Percentiles rank a stretch among this genome's conserved stretches.
Conservation (phyloP, 2,797 vertebrate species). For the Etheostoma nigrum region DNA sequence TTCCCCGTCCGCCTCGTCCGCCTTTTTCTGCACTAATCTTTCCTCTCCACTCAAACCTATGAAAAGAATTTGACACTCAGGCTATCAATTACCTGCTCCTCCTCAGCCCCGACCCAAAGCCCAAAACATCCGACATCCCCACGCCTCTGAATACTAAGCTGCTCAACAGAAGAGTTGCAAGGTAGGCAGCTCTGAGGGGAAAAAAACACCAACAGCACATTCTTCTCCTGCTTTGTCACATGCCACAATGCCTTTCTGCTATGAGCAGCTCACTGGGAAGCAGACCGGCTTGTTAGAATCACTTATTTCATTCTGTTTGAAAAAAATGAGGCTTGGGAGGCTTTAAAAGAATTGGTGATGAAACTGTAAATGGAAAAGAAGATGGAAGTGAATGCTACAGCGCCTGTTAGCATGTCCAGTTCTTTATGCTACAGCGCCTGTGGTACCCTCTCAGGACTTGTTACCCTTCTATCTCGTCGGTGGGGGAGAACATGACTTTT, state of each 20-base stretch:
- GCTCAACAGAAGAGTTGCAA: slow-evolving; percentile 17
- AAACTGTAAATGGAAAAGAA: slow-evolving; percentile 34
- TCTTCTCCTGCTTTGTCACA: slow-evolving; percentile 59
- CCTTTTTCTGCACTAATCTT: slow-evolving; percentile 55
- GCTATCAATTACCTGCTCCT: slow-evolving; percentile 74
- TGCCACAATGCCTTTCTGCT: slow-evolving; percentile 48
- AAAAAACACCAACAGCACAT: slow-evolving; percentile 12
- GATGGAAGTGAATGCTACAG: slow-evolving; percentile 6
- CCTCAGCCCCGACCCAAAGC: slow-evolving; percentile 37
- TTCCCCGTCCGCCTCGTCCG: slow-evolving; percentile 38
- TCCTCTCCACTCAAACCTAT: slow-evolving; percentile 45
- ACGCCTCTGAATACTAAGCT: slow-evolving; percentile 54
- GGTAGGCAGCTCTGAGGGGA: slow-evolving; percentile 5
- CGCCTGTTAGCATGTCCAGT: slow-evolving; percentile 4
- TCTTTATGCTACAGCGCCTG: background rate
- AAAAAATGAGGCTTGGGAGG: slow-evolving; percentile 29
- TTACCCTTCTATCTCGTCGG: slow-evolving; percentile 25
- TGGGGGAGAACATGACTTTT: slow-evolving; percentile 28
- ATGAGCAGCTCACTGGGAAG: slow-evolving; percentile 56
- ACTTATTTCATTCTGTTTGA: slow-evolving; percentile 48
- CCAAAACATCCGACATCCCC: slow-evolving; percentile 35
- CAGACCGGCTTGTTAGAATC: slow-evolving; percentile 48
- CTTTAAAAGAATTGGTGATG: slow-evolving; percentile 24
- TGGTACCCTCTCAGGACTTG: slow-evolving; percentile 41
- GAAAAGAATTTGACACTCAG: slow-evolving; percentile 66